Base-by-base conservation (phyloP, 2,113 vertebrate genomes). In the Cavia porcellus region DNA sequence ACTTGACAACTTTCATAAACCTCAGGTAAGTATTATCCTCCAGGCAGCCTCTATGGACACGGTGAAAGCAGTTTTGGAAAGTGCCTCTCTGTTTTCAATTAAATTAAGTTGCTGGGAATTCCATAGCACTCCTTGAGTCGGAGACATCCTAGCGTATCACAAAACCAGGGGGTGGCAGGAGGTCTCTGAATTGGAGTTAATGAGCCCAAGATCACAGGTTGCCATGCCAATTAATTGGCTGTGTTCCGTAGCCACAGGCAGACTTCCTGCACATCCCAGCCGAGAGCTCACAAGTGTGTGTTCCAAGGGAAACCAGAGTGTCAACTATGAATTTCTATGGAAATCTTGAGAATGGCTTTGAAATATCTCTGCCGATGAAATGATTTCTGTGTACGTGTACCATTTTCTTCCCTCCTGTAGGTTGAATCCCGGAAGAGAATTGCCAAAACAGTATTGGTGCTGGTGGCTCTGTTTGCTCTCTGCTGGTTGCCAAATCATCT, bases 401-500 rank as follows among this genome's bases (percentile, higher is more conserved):
- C 61, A 17, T 92, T 95, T 91, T 96, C 59, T 79, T 98, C 55
- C 95, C 95, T 86, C 96, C 10, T 17, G 0, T 93, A 99, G 99
- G 99, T 99, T 57, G 99, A 99, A 98, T 99, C 99, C 95, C 98
- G 99, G 93, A 99, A 99, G 97, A 98, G 99, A 97, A 98, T 99
- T 95, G 99, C 99, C 83, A 99, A 98, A 97, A 99, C 99, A 0
- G 99, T 99, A 8, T 85, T 99, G 97, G 99, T 99, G 91, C 97
- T 99, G 55, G 99, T 99, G 72, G 98, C 98, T 86, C 96, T 99
- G 91, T 99, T 99, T 97, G 99, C 99, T 57, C 95, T 99, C 95
- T 99, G 99, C 98, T 99, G 98, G 99, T 52, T 99, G 94, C 99
- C 99, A 2, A 99, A 99, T 97, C 99, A 99, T 94, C 97, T 99